These are phyloP conservation scores for Goniozus legneri DNA, from an alignment of 1,140 invertebrate genomes.

Conservation along the genomic window DNA sequence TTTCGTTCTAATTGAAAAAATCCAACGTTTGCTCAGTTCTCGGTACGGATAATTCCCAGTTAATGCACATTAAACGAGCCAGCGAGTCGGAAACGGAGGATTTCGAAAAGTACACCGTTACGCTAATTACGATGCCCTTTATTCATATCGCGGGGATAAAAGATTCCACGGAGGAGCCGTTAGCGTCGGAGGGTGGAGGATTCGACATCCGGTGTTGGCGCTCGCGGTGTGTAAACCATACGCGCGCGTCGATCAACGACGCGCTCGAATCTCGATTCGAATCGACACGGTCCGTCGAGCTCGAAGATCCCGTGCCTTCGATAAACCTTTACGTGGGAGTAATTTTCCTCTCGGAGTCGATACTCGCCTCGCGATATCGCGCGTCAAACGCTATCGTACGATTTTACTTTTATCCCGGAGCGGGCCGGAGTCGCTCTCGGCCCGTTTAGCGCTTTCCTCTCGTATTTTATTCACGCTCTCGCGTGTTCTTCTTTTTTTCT, in stretches of 20 bases:
- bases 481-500: conserved; percentile 58
- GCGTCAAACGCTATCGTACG: background rate
- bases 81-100: background rate
- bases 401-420: background rate
- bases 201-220: too few relatives aligned
- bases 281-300: conserved; percentile 15
- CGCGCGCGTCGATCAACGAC: conserved; percentile 16
- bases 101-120: conserved; percentile 7
- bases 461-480: too few relatives aligned
- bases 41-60: too few relatives aligned
- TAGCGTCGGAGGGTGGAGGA: too few relatives aligned
- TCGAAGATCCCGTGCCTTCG: too few relatives aligned
- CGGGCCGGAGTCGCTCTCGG: background rate
- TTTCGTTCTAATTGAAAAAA: too few relatives aligned
- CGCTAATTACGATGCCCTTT: conserved; percentile 6
- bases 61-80: too few relatives aligned
- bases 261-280: conserved; percentile 17
- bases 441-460: background rate
- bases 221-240: too few relatives aligned
- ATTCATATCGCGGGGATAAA: conserved; percentile 3
- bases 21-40: too few relatives aligned
- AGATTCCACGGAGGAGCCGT: too few relatives aligned
- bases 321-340: too few relatives aligned
- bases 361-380: background rate
- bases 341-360: background rate